Conservation (phyloP, 2,888 invertebrate species). For the Prosapia bicincta region DNA sequence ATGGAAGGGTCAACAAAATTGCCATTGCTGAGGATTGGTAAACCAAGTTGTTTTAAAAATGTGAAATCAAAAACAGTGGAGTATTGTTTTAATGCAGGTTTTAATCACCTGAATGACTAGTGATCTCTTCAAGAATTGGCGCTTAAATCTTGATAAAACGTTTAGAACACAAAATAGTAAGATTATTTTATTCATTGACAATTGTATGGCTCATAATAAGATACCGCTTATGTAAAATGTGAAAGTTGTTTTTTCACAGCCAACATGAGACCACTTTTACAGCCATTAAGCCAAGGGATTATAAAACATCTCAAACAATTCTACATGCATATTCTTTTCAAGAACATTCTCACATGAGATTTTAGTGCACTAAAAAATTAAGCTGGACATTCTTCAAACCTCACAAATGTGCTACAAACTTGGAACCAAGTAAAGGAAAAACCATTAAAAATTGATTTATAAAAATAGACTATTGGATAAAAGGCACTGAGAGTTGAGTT, state of each 20-base stretch:
- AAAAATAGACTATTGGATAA: background rate
- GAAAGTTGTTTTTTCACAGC: no score
- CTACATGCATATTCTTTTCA: no score
- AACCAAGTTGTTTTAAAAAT: conserved; percentile 18
- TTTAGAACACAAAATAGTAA: background rate
- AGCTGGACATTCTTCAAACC: no score
- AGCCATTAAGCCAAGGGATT: no score
- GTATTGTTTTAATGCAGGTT: background rate
- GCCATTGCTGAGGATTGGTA: conserved; percentile 11
- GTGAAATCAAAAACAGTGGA: conserved; percentile 10
- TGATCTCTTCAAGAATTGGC: background rate
- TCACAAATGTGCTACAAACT: no score
- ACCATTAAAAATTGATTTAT: background rate
- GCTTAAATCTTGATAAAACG: background rate
- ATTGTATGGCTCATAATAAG: no score
- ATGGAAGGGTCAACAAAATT: conserved; percentile 16
- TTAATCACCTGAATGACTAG: background rate
- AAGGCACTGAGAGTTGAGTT: no score
- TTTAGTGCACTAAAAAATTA: no score
- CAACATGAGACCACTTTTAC: no score
- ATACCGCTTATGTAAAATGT: background rate
- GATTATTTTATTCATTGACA: no score
- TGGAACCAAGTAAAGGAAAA: background rate
- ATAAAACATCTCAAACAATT: no score
- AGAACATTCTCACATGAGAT: no score